phyloP scores from a whole-genome alignment of 1,140 invertebrate genomes.

The Teleogryllus occipitalis region DNA sequence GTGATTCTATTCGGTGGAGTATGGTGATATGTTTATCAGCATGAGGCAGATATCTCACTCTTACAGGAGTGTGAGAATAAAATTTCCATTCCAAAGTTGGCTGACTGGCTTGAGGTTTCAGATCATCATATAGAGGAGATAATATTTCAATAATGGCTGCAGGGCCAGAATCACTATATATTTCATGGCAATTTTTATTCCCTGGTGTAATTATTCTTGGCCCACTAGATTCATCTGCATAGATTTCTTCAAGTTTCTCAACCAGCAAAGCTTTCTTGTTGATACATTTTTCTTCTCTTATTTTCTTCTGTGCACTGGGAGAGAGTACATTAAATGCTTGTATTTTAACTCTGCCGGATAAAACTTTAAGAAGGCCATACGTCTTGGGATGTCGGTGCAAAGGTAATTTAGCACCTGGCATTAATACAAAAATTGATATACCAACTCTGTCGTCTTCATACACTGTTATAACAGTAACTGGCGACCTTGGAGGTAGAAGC shows the following conservation, averaged over 20 bases:
- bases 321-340: not conserved
- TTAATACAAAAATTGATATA: not conserved
- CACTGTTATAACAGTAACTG: not conserved
- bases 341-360: not conserved
- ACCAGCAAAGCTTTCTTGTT: not conserved
- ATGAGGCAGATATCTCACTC: not conserved
- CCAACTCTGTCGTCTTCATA: not conserved
- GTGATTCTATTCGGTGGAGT: not conserved
- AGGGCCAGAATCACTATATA: not conserved
- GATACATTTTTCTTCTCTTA: not conserved
- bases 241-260: not conserved
- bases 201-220: not conserved
- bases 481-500: not conserved
- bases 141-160: not conserved
- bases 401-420: not conserved
- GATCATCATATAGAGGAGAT: not conserved
- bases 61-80: not conserved
- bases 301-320: not conserved
- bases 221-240: not conserved
- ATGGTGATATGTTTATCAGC: not conserved
- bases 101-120: not conserved
- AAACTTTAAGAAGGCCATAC: not conserved
- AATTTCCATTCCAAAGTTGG: not conserved
- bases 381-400: not conserved
- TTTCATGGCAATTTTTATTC: not conserved